Evolutionary conservation across 1,140 invertebrate genomes (phyloP).

Genomic region (Planococcus citri): DNA sequence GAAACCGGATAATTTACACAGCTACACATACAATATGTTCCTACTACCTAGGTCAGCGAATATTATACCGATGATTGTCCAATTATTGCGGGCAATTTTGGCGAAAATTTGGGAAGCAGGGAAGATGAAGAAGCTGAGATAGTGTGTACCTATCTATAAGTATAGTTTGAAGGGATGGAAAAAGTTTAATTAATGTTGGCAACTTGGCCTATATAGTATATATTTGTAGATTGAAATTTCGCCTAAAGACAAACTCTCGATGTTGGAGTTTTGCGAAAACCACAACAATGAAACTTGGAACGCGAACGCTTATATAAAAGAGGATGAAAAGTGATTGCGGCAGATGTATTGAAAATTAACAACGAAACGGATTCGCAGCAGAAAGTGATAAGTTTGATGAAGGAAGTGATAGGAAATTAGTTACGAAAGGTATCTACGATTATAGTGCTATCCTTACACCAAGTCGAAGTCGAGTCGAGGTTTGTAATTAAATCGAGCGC

Average conservation of each 20-base stretch:
- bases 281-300: not conserved
- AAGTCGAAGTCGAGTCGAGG: too few relatives aligned
- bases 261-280: not conserved
- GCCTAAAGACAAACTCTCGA: not conserved
- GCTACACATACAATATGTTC: too few relatives aligned
- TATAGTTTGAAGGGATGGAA: not conserved
- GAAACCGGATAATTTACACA: too few relatives aligned
- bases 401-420: not conserved
- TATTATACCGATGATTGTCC: not conserved
- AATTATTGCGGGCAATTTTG: not conserved
- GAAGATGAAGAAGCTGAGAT: too few relatives aligned
- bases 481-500: too few relatives aligned
- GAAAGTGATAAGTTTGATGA: not conserved
- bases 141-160: not conserved
- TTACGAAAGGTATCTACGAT: too few relatives aligned
- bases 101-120: not conserved
- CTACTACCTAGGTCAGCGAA: not conserved
- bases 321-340: not conserved
- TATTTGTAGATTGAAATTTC: not conserved
- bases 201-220: too few relatives aligned
- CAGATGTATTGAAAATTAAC: conserved; percentile 1
- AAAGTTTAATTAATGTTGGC: conserved; percentile 3
- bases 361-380: not conserved
- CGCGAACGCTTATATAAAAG: not conserved
- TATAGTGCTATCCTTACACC: too few relatives aligned